These are phyloP conservation scores for Dyspetes luteomarginatus DNA, from an alignment of 2,888 invertebrate genomes.

Conservation along the genomic window DNA sequence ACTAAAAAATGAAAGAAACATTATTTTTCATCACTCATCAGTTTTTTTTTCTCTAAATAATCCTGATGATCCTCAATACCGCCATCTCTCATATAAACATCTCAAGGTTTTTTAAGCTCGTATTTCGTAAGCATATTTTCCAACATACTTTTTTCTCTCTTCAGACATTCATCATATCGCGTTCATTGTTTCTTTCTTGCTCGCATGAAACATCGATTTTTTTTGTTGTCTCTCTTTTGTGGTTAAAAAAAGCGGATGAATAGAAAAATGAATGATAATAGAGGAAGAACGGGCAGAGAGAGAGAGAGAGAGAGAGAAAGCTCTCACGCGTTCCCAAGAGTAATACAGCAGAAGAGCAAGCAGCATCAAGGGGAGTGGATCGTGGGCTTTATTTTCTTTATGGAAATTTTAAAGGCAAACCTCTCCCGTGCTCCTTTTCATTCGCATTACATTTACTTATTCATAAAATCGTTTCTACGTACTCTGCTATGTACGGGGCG, in stretches of 20 bases:
- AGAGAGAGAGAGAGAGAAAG: constrained; percentile 4
- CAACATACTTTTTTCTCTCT: neutral
- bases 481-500: neutral
- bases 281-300: neutral
- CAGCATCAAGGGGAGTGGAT: constrained; percentile 1
- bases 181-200: neutral
- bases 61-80: neutral
- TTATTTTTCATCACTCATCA: neutral
- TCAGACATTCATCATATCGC: neutral
- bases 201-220: neutral
- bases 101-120: neutral
- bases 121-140: neutral
- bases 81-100: too few species aligned
- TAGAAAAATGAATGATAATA: constrained; percentile 14
- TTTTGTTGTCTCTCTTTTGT: neutral
- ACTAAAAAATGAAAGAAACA: too few species aligned
- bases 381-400: constrained; percentile 27
- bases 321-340: neutral
- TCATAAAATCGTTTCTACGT: neutral
- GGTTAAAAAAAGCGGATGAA: neutral
- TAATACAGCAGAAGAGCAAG: constrained; percentile 12
- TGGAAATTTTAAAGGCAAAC: constrained; percentile 25
- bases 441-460: constrained; percentile 28
- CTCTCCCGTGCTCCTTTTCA: constrained; percentile 6
- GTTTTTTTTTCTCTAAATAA: neutral